These are phyloP conservation scores for Cepphus grylle DNA, from an alignment of 2,113 vertebrate species.

Conservation along the genomic window DNA sequence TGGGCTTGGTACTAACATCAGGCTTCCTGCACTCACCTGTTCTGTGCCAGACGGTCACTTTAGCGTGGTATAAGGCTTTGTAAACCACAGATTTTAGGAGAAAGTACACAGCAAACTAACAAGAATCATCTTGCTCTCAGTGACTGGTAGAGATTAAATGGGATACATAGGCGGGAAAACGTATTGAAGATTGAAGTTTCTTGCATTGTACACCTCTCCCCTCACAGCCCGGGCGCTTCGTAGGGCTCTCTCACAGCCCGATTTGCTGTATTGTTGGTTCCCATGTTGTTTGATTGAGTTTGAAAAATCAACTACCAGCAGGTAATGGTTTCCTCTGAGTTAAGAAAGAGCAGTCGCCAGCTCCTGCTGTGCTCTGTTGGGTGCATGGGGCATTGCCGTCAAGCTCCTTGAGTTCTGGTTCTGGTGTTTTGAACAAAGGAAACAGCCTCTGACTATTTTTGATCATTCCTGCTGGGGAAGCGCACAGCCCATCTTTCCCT, in stretches of 20 bases:
- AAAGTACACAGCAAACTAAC: neutral
- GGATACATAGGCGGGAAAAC: accelerated
- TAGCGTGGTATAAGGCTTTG: neutral
- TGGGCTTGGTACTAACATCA: neutral
- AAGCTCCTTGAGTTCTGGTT: neutral
- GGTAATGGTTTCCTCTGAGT: neutral
- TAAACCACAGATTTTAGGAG: neutral
- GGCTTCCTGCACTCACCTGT: neutral
- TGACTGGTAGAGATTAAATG: neutral
- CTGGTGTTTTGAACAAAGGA: neutral
- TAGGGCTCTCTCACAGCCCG: neutral
- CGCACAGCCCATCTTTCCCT: neutral
- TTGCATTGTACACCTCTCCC: neutral
- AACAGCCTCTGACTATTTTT: neutral
- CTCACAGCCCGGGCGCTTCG: accelerated
- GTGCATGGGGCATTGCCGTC: accelerated
- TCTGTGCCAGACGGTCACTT: accelerated
- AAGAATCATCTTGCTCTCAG: neutral
- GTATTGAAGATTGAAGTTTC: neutral
- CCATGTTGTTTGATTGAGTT: neutral
- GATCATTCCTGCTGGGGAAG: neutral
- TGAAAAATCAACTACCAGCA: neutral
- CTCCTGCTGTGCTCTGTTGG: neutral
- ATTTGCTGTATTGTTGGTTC: neutral
- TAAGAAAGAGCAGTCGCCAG: neutral